Evolutionary conservation across 2,888 invertebrate species (phyloP).

Genomic region (Trissonchulus latispiculum): DNA sequence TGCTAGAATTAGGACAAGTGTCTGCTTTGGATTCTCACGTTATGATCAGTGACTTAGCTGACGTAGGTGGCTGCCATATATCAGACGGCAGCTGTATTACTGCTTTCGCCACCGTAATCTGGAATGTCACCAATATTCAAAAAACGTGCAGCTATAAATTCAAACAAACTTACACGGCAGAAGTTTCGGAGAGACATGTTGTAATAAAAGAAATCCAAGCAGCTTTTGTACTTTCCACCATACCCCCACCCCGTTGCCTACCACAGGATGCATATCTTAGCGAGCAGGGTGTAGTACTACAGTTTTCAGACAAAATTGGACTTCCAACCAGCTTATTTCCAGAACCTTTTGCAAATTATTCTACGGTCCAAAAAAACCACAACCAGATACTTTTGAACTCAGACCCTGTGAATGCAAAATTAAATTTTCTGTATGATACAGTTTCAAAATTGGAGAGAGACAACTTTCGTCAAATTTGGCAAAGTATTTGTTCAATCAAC

Average conservation of each 20-base stretch:
- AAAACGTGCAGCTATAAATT: neutral
- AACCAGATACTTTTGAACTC: neutral
- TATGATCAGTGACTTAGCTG: neutral
- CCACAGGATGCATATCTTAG: neutral
- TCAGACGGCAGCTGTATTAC: neutral
- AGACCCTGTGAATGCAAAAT: neutral
- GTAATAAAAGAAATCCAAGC: neutral
- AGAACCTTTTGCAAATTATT: neutral
- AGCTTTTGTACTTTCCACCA: neutral
- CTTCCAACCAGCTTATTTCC: neutral
- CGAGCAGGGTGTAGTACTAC: neutral
- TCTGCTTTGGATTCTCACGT: neutral
- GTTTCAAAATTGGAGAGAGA: neutral
- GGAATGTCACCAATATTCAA: neutral
- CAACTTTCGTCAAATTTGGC: neutral
- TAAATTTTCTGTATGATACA: conserved; percentile 1
- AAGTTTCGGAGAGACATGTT: neutral
- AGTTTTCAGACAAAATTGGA: neutral
- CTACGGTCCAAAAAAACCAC: neutral
- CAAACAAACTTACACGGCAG: neutral
- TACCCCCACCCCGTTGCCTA: neutral
- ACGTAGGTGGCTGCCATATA: neutral
- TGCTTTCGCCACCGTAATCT: neutral
- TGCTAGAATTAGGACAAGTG: neutral
- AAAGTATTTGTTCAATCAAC: neutral